These are phyloP conservation scores for Oryzias celebensis DNA, from an alignment of 2,113 vertebrate genomes.

Conservation along the genomic window DNA sequence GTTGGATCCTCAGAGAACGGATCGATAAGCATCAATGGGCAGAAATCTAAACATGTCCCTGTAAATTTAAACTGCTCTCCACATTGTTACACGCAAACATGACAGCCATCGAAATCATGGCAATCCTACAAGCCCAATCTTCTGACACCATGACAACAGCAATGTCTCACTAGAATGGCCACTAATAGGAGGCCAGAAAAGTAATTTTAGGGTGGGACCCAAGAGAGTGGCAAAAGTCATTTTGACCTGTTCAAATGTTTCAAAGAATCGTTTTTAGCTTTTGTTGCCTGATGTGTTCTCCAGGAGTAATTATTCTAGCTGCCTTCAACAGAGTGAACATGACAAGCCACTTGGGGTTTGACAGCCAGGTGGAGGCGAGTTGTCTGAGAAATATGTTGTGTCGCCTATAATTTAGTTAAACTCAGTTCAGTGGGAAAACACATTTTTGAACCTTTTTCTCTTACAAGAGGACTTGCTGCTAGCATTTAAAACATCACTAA, in stretches of 20 bases:
- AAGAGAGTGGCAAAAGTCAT: constrained; percentile 21
- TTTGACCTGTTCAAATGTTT: constrained; percentile 26
- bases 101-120: constrained; percentile 23
- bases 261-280: constrained; percentile 17
- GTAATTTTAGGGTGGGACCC: constrained; percentile 30
- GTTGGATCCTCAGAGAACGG: background rate
- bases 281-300: constrained; percentile 13
- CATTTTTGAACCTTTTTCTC: too few species aligned
- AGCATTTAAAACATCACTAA: too few species aligned
- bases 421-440: too few species aligned
- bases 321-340: constrained; percentile 5
- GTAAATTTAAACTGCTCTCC: constrained; percentile 2
- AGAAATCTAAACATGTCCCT: background rate
- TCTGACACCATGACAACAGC: constrained; percentile 7
- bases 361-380: background rate
- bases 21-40: background rate
- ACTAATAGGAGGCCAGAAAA: constrained; percentile 27
- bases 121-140: constrained; percentile 11
- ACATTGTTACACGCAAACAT: constrained; percentile 1
- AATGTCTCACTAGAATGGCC: constrained; percentile 8
- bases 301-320: constrained; percentile 28
- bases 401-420: background rate
- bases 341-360: constrained; percentile 18
- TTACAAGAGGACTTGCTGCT: too few species aligned
- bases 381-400: constrained; percentile 1